Evolutionary conservation across 2,888 invertebrate species (phyloP).

Genomic region (Hirtodrosophila alboralis): DNA sequence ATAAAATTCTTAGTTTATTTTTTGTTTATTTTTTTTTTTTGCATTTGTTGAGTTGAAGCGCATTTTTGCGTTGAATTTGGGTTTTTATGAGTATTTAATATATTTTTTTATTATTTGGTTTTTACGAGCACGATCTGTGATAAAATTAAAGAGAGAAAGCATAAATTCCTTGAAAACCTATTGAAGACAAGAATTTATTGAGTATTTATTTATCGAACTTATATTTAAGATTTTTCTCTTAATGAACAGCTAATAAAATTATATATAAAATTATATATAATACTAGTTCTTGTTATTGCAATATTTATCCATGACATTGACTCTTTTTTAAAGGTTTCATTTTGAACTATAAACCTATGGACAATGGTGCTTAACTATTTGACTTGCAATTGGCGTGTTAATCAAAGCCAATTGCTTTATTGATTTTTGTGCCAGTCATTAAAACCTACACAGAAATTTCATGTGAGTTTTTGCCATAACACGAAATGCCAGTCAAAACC

Average conservation of each 20-base stretch:
- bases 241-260: too few relatives aligned
- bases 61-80: constrained; percentile 18
- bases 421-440: constrained; percentile 63
- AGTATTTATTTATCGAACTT: too few relatives aligned
- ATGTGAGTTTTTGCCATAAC: constrained; percentile 26
- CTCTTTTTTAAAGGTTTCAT: neutral
- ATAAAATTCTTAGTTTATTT: constrained; percentile 39
- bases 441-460: constrained; percentile 52
- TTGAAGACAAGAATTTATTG: neutral
- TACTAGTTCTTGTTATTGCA: too few relatives aligned
- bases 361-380: constrained; percentile 17
- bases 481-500: constrained; percentile 65
- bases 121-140: constrained; percentile 36
- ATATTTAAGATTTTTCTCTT: too few relatives aligned
- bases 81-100: constrained; percentile 19
- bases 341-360: constrained; percentile 3
- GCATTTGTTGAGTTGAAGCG: constrained; percentile 31
- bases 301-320: constrained; percentile 2
- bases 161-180: too few relatives aligned
- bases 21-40: constrained; percentile 18
- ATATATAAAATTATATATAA: too few relatives aligned
- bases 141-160: constrained; percentile 30
- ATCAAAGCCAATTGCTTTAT: constrained; percentile 52
- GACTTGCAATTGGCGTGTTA: constrained; percentile 49
- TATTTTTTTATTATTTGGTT: constrained; percentile 11